Conservation (phyloP, 2,888 invertebrate species). For the Teinopalpus imperialis region DNA sequence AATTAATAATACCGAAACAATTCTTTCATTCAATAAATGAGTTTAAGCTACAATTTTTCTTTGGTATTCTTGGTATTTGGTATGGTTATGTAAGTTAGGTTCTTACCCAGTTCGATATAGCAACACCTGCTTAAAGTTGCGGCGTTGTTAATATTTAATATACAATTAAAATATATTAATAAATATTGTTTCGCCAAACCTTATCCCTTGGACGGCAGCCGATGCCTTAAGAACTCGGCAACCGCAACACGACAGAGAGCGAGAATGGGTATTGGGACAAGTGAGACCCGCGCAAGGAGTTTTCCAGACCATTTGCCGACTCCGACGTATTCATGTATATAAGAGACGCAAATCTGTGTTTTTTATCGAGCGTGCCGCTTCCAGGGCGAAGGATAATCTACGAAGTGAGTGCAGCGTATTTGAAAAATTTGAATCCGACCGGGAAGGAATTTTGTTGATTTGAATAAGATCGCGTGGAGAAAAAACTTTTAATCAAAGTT, state of each 20-base stretch:
- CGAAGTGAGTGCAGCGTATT: conserved; percentile 10
- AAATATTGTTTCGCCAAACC: no score
- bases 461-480: background rate
- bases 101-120: no score
- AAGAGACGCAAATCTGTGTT: conserved; percentile 21
- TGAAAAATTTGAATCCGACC: background rate
- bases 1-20: no score
- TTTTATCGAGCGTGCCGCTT: conserved; percentile 1
- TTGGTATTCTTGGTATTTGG: no score
- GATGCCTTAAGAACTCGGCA: conserved; percentile 37
- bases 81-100: no score
- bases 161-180: no score
- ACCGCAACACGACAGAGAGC: conserved; percentile 40
- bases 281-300: conserved; percentile 31
- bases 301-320: conserved; percentile 19
- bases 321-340: conserved; percentile 22
- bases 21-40: no score
- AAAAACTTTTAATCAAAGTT: no score
- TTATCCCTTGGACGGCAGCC: conserved; percentile 6
- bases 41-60: no score
- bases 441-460: background rate
- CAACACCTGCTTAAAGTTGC: no score
- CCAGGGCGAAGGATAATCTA: background rate
- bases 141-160: no score
- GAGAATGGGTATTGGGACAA: conserved; percentile 41